Conservation (phyloP, 1,140 invertebrate species). For the Pseudomyrmex gracilis region DNA sequence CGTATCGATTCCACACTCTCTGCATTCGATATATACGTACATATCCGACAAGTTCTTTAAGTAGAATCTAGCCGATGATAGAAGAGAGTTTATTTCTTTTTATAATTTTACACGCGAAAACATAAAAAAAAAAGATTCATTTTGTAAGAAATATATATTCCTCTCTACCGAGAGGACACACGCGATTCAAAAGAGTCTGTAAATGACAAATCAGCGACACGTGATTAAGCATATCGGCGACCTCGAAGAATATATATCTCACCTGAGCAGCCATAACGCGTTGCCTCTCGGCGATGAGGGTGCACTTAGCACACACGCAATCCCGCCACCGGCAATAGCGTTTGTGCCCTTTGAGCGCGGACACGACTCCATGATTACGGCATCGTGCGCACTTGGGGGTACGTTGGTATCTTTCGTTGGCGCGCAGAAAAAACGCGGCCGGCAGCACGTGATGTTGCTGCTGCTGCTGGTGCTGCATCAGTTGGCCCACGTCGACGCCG, state of each 20-base stretch:
- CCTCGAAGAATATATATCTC: slow-evolving; percentile 63
- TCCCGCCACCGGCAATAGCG: slow-evolving; percentile 98
- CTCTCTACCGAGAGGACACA: too few relatives aligned
- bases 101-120: too few relatives aligned
- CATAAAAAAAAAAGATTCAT: too few relatives aligned
- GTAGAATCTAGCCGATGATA: too few relatives aligned
- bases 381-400: slow-evolving; percentile 99
- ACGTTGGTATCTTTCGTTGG: slow-evolving; percentile 96
- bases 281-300: slow-evolving; percentile 98
- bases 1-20: too few relatives aligned
- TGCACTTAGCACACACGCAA: slow-evolving; percentile 98
- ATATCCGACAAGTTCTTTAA: too few relatives aligned
- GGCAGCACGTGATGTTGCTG: slow-evolving; percentile 93
- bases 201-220: neutral
- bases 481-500: slow-evolving; percentile 92
- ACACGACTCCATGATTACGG: slow-evolving; percentile 99
- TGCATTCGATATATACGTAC: too few relatives aligned
- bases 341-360: slow-evolving; percentile 99
- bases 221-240: neutral
- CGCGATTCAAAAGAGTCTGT: too few relatives aligned
- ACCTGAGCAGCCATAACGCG: slow-evolving; percentile 99
- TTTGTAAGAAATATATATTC: too few relatives aligned
- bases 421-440: slow-evolving; percentile 93
- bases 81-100: too few relatives aligned
- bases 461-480: slow-evolving; percentile 88